These are phyloP conservation scores for Zonotrichia albicollis DNA, from an alignment of 2,797 vertebrate genomes.

Conservation along the genomic window DNA sequence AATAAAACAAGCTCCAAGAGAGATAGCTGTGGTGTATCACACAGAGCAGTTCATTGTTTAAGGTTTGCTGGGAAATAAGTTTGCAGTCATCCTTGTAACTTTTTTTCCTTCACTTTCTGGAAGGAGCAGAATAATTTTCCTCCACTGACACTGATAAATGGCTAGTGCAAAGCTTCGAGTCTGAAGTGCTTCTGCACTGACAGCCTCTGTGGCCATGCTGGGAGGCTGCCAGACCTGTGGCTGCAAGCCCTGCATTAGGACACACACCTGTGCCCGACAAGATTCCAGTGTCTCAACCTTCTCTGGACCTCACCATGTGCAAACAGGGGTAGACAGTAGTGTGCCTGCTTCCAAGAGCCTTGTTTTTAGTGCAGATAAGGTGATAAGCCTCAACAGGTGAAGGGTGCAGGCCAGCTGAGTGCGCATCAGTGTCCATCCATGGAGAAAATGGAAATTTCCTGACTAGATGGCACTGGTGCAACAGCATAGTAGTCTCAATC, in stretches of 20 bases:
- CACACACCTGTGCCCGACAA: fast-evolving
- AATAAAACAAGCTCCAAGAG: neutral
- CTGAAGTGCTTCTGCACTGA: neutral
- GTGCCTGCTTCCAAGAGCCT: neutral
- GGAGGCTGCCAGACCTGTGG: neutral
- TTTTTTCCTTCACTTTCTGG: neutral
- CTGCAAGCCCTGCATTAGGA: neutral
- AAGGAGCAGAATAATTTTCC: neutral
- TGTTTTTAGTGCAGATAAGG: fast-evolving
- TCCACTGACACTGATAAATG: neutral
- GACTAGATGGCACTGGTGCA: neutral
- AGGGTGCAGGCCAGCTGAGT: neutral
- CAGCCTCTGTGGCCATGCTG: neutral
- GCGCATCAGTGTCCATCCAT: neutral
- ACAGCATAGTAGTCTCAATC: neutral
- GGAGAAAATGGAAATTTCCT: constrained; percentile 9
- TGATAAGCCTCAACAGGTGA: neutral
- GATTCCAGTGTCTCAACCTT: fast-evolving
- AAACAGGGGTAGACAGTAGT: fast-evolving
- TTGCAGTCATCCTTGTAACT: neutral
- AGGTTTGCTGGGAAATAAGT: neutral
- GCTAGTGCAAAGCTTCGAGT: neutral
- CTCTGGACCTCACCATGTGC: fast-evolving
- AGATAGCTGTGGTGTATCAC: neutral
- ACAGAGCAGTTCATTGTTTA: neutral